Evolutionary conservation across 2,113 vertebrate genomes (phyloP), one percentile per base, ranked within the genome.

Genomic region (Thomomys bottae): DNA sequence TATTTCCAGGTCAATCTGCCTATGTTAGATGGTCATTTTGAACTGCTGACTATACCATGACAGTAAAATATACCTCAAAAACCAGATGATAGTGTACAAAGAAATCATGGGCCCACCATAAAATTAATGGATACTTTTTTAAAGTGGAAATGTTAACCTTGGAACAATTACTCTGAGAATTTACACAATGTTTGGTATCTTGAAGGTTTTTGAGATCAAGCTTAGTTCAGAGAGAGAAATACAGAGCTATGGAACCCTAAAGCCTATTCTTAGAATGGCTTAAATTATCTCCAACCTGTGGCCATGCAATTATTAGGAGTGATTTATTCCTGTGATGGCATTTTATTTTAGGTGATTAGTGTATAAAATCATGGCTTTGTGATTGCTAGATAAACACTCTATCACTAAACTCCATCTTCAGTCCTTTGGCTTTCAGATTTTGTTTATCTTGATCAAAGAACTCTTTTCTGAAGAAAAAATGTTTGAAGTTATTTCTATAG

Each of bases 1-100:
- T 96, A 89, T 75, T 95, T 96, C 95, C 92, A 95, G 83, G 92
- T 91, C 86, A 82, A 95, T 94, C 81, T 95, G 83, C 96, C 92
- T 68, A 85, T 94, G 96, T 97, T 92, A 87, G 49, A 78, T 79
- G 80, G 78, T 94, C 87, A 11, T 10, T 80, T 63, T 87, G 66
- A 90, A 66, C 28, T 71, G 66, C 1, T 38, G 12, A 42, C 14
- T 59, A 45, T 3, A 73, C 1, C 12, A 1, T 21, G 42, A 26
- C 57, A 54, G 8, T 76, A 81, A 84, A 24, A 32, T 72, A 94
- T 61, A 91, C 30, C 61, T 76, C 80, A 64, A 90, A 84, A 81
- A 30, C 3, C 49, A 40, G 24, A 63, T 68, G 23, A 57, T 7
- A 64, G 10, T 24, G 84, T 59, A 36, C 23, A 26, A 93, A 71